Evolutionary conservation across 2,888 invertebrate genomes (phyloP), one percentile per base, ranked within the genome.

Genomic region (Stenodema calcarata): DNA sequence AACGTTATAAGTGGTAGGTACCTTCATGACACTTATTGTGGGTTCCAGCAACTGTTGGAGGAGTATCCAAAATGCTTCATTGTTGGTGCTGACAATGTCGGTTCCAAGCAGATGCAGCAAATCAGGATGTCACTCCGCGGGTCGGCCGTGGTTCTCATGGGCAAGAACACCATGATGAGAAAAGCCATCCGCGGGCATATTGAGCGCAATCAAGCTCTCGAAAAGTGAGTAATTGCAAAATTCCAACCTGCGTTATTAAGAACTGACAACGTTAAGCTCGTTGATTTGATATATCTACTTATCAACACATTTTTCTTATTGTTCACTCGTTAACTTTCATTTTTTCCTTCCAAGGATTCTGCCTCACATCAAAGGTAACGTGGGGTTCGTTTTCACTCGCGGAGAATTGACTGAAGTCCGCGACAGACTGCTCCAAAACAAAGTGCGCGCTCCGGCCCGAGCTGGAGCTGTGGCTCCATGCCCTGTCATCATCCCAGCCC

Each of bases 161-260:
- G 99, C 88, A 99, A 99, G 92, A 99, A 99, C 93, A 99, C 99
- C 91, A 99, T 99, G 99, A 99, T 99, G 97, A 95, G 99, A 89
- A 99, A 99, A 92, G 99, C 99, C 86, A 99, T 99, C 92, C 95
- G 97, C 90, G 99, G 99, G 85, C 99, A 99, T 91, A 92, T 99
- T 90, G 98, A 98, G 90, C 96, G 96, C 91, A 99, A 99, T 91
- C 96, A 97, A 4, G 94, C 95, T 27, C 93, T 99, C 89, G 99
- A 99, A 92, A 99, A 97, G 93, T 93, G 90, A 90, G 91, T 90
- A 1, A 35, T 35, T 27, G 50, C 16, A 16, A 50, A 14, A n/a
- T n/a, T n/a, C n/a, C n/a, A n/a, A n/a, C n/a, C n/a, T n/a, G n/a
- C n/a, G n/a, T n/a, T n/a, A n/a, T n/a, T n/a, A n/a, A n/a, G n/a